These are phyloP conservation scores for Neoarius graeffei DNA, from an alignment of 2,113 vertebrate species.

Conservation along the genomic window DNA sequence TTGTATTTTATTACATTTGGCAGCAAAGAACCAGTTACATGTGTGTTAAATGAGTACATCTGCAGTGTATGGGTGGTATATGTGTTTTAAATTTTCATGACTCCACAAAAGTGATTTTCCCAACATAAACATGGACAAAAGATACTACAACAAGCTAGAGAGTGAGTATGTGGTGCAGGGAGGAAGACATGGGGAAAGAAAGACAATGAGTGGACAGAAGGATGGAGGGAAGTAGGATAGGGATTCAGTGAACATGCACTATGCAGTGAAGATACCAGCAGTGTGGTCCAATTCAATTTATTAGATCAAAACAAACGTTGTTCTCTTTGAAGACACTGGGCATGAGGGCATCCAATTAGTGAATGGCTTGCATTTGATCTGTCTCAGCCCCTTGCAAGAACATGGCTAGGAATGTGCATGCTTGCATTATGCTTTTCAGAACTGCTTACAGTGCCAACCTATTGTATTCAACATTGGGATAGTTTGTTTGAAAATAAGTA, in stretches of 20 bases:
- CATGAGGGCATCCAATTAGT: slow-evolving; percentile 50
- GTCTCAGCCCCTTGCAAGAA: background rate
- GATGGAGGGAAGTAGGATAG: slow-evolving; percentile 3
- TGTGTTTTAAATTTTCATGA: slow-evolving; percentile 28
- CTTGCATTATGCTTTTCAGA: background rate
- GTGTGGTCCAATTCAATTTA: slow-evolving; percentile 55
- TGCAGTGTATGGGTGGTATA: background rate
- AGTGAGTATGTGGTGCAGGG: background rate
- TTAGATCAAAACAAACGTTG: slow-evolving; percentile 56
- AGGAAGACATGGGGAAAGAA: background rate
- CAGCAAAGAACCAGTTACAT: slow-evolving; percentile 6
- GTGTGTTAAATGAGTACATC: slow-evolving; percentile 15
- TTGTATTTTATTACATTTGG: too few species aligned
- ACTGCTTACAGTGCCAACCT: background rate
- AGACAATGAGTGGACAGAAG: slow-evolving; percentile 29
- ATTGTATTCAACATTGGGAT: background rate
- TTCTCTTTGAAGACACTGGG: slow-evolving; percentile 54
- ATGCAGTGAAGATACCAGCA: slow-evolving; percentile 38
- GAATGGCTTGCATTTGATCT: slow-evolving; percentile 50
- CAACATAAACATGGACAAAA: slow-evolving; percentile 15
- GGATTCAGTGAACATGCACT: slow-evolving; percentile 33
- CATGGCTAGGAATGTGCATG: slow-evolving; percentile 16
- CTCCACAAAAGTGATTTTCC: slow-evolving; percentile 19
- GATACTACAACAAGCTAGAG: slow-evolving; percentile 15
- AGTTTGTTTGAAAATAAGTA: slow-evolving; percentile 4